A percentile compares a stretch with the other conserved stretches of the same genome.
phyloP scores from a whole-genome alignment of 2,797 vertebrate species.

The Prionace glauca region DNA sequence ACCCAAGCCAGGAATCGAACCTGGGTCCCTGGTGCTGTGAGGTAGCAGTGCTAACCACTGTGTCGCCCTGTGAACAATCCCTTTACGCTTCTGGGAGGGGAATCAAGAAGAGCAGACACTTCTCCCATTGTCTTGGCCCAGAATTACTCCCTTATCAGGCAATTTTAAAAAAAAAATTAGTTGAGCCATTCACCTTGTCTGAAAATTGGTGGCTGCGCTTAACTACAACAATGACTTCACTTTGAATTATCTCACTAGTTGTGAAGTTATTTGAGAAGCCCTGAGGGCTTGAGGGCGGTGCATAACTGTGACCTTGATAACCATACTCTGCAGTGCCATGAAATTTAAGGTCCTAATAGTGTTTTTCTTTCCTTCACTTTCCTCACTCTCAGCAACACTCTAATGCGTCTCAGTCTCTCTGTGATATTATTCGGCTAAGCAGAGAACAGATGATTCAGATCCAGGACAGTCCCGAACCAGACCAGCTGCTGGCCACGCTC shows the following conservation, averaged over 20 bases:
- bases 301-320: background rate
- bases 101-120: background rate
- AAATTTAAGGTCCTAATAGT: background rate
- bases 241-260: background rate
- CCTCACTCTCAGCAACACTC: slow-evolving; percentile 56
- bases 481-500: slow-evolving; percentile 56
- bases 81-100: background rate
- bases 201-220: background rate
- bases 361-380: background rate
- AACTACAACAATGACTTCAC: background rate
- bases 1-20: no score
- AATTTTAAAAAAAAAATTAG: background rate
- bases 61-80: background rate
- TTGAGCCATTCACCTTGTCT: background rate
- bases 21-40: no score
- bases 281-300: background rate
- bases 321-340: background rate
- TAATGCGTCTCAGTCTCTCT: slow-evolving; percentile 59
- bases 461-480: slow-evolving; percentile 54
- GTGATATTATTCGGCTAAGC: slow-evolving; percentile 60
- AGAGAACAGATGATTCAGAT: slow-evolving; percentile 59
- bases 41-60: no score
- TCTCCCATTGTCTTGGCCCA: background rate
- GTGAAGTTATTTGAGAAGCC: background rate
- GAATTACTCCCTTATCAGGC: background rate